Conservation (phyloP, 1,140 invertebrate species). For the Leguminivora glycinivorella region DNA sequence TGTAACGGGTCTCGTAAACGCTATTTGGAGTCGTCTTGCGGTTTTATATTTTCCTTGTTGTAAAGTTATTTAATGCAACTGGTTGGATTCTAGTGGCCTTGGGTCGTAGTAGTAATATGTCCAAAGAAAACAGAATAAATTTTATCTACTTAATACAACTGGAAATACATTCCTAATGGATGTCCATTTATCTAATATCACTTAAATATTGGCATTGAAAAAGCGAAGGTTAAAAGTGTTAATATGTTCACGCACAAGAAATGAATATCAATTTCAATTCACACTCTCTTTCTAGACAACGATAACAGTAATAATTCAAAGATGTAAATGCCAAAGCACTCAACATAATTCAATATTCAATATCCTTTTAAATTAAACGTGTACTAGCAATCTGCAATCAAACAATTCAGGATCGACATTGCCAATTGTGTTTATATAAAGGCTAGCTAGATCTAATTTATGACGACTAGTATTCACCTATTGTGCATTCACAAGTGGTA, state of each 20-base stretch:
- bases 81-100: not conserved
- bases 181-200: not conserved
- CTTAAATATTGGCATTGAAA: not conserved
- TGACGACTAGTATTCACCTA: slow-evolving; percentile 15
- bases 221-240: not conserved
- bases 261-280: not conserved
- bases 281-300: not conserved
- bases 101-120: not conserved
- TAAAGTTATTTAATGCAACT: not conserved
- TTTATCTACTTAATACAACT: not conserved
- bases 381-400: not conserved
- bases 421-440: slow-evolving; percentile 6
- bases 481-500: slow-evolving; percentile 11
- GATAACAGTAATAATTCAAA: slow-evolving; percentile 11
- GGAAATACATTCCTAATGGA: not conserved
- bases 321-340: not conserved
- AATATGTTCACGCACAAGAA: not conserved
- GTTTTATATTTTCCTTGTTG: slow-evolving; percentile 10
- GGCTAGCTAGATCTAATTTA: slow-evolving; percentile 16
- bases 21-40: not conserved
- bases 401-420: not conserved
- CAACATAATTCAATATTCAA: not conserved
- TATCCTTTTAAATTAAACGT: slow-evolving; percentile 2
- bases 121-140: not conserved
- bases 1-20: slow-evolving; percentile 14